Base-by-base conservation (phyloP, 2,113 vertebrate genomes). In the Axis porcinus region DNA sequence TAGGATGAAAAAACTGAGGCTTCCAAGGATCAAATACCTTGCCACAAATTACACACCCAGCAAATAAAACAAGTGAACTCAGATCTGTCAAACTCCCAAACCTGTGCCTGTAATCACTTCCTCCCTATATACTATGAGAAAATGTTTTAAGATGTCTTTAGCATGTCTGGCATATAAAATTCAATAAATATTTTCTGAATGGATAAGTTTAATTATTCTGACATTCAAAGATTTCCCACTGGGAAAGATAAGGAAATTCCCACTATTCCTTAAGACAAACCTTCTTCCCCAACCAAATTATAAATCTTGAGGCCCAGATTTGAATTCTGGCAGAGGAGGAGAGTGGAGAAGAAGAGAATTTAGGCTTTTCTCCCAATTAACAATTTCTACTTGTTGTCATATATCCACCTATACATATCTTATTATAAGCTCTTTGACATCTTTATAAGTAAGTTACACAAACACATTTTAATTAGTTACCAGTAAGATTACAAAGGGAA, bases 41-140 rank as follows among this genome's bases (percentile, higher is more conserved):
- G 6, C 15, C 60, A 74, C 55, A 96, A 93, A 85, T 78, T 47
- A 93, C 19, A 89, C 27, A 95, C 8, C 1, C 8, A 47, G 47
- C 30, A 92, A 96, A 62, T 62, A 86, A 93, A 88, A 76, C 23
- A 64, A 95, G 40, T 92, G 36, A 96, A 55, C 13, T 82, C 70
- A 70, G n/a, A 36, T 43, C 33, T 76, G 19, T 74, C 30, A 64
- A 67, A 40, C 50, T 92, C 54, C 14, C 83, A 86, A 82, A 83
- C 82, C 52, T 74, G 52, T 52, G 43, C 52, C 74, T 94, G 5
- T 78, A 92, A 88, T 95, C 25, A 64, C 70, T 70, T 86, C 33
- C 5, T 67, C 50, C 50, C 19, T 74, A 50, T 54, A 54, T 47
- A 88, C 30, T 52, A 58, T 25, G 54, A 60, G 9, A 81, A 76